Evolutionary conservation across 2,113 vertebrate genomes (phyloP).

Genomic region (Oreotrochilus melanogaster): DNA sequence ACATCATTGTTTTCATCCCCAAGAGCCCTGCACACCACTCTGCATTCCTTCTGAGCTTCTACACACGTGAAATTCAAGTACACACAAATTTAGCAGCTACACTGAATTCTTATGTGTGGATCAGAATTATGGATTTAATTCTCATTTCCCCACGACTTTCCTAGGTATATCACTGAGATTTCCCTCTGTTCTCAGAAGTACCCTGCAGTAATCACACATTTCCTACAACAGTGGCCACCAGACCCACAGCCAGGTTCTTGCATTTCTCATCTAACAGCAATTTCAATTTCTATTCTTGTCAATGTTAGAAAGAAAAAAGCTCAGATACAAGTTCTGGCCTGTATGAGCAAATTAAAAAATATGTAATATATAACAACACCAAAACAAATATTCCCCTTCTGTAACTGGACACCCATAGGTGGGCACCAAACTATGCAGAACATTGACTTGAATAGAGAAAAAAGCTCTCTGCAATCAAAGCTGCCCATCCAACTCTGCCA

Average conservation of each 20-base stretch:
- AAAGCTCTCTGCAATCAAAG: not conserved
- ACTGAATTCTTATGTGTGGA: not conserved
- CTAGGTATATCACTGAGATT: not conserved
- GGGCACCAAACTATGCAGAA: not conserved
- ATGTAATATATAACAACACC: rapidly evolving
- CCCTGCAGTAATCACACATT: not conserved
- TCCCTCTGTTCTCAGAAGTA: not conserved
- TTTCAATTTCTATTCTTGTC: not conserved
- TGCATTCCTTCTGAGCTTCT: not conserved
- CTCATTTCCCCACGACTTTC: not conserved
- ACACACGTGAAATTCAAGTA: not conserved
- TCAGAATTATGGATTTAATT: not conserved
- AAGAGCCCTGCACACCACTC: not conserved
- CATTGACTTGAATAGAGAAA: not conserved
- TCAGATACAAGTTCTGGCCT: not conserved
- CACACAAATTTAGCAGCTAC: not conserved
- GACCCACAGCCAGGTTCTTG: not conserved
- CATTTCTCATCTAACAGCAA: not conserved
- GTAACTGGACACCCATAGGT: not conserved
- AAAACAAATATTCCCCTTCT: not conserved
- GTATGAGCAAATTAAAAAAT: not conserved
- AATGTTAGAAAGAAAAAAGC: not conserved
- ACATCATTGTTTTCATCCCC: not conserved
- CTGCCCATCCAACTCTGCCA: not conserved
- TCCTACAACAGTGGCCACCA: not conserved